Base-by-base conservation (phyloP, 2,888 invertebrate genomes). In the Dioctria rufipes region DNA sequence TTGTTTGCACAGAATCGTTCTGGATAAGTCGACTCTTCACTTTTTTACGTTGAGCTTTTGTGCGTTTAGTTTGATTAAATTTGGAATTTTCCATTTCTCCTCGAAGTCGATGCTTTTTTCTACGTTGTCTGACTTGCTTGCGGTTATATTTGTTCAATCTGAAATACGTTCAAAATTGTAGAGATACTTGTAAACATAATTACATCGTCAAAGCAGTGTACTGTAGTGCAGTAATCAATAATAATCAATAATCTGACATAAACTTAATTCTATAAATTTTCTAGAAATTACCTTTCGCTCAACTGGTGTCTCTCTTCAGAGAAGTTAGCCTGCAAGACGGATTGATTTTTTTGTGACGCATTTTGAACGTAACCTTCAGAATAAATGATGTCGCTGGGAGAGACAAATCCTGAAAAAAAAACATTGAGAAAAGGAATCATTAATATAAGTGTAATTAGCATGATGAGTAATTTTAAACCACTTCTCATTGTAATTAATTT, bases 91-190 rank as follows among this genome's bases (percentile, higher is more conserved):
- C 49, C 5, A 9, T 42, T 42, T 43, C 77, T 49, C 9, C 49
- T 11, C 46, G 46, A 63, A 46, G 61, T 11, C 42, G 49, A 4
- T 63, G 77, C 77, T 77, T 77, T 77, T 77, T 77, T 46, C 77
- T 43, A 5, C 63, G 8, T n/a, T 49, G 77, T 25, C 63, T 40
- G 46, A n/a, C 25, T 13, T 43, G 77, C 13, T 49, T 77, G 42
- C 39, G 11, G 6, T 5, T 49, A 63, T 37, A 46, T 58, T 63
- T 63, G 63, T 11, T 63, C 49, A n/a, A 63, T 43, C 77, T 77
- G 46, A 63, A 63, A 13, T 49, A 11, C 8, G 2, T 46, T 0
- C 46, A 46, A 2, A 54, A 4, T 11, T 54, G 11, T n/a, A 54
- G 4, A 54, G 6, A n/a, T 54, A 54, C 25, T 25, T 25, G 25